Percentiles rank a stretch among this genome's conserved stretches.
These are phyloP conservation scores for Rhabdomys pumilio DNA, from an alignment of 2,797 vertebrate genomes.

Conservation along the genomic window DNA sequence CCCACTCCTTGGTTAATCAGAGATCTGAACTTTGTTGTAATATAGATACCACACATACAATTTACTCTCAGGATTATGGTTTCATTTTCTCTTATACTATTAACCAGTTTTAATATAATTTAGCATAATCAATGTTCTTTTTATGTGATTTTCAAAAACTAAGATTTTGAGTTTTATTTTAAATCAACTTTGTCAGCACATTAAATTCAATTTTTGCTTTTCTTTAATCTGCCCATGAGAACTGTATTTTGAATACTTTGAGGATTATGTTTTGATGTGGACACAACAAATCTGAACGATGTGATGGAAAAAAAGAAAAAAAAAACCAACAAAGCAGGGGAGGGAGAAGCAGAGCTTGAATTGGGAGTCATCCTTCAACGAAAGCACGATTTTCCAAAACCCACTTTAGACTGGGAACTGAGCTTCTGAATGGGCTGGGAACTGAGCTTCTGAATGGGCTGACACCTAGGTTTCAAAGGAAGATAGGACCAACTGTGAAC, in stretches of 20 bases:
- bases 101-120: slow-evolving; percentile 51
- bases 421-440: not conserved
- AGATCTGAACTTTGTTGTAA: slow-evolving; percentile 48
- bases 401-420: not conserved
- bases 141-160: slow-evolving; percentile 10
- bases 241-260: slow-evolving; percentile 57
- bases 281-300: not conserved
- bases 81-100: slow-evolving; percentile 53
- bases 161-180: slow-evolving; percentile 47
- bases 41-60: slow-evolving; percentile 27
- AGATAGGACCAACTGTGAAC: slow-evolving; percentile 23
- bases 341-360: too few relatives aligned
- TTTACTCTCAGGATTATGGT: not conserved
- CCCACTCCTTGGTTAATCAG: not conserved
- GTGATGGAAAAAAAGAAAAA: not conserved
- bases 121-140: slow-evolving; percentile 34
- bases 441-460: not conserved
- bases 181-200: not conserved
- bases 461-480: slow-evolving; percentile 5
- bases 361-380: not conserved
- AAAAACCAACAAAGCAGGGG: slow-evolving; percentile 12
- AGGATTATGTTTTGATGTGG: not conserved
- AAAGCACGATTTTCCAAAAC: not conserved
- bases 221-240: not conserved
- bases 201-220: slow-evolving; percentile 20